Base-by-base conservation (phyloP, 1,140 invertebrate species). In the Aricia agestis region DNA sequence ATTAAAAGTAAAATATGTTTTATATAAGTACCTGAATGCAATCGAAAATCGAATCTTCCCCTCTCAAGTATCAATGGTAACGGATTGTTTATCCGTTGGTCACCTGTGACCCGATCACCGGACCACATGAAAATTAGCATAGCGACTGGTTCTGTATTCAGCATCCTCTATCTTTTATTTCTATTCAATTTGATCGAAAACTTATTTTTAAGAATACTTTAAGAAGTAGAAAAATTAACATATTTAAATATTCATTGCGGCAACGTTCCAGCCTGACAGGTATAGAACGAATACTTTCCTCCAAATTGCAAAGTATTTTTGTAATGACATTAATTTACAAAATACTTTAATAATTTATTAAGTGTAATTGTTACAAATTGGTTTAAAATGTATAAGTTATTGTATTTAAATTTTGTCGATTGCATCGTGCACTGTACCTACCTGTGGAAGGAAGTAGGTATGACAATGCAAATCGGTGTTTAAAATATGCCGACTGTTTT, bases 21-120 rank as follows among this genome's bases (percentile, higher is more conserved):
- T 32, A 32, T 32, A 32, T n/a, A n/a, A n/a, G n/a, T n/a, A n/a
- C n/a, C n/a, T n/a, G n/a, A n/a, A n/a, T n/a, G n/a, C n/a, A 36
- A 36, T 36, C 36, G 6, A 52, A 15, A 52, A 52, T 52, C 45
- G 3, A 13, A 52, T 52, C 10, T 52, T 52, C 45, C 45, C 45
- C 45, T 52, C 13, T 13, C 5, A 52, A 52, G 0, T 13, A 52
- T 52, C 45, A 15, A 52, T 52, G 13, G 45, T 69, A 86, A 88
- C 87, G 85, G 83, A 82, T 74, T 86, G 82, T 78, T 79, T 76
- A 70, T 69, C 82, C 82, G 86, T 90, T 89, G 79, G 74, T 86
- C 85, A 89, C 86, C 88, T 87, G 79, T 89, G 87, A 89, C 86
- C 86, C 77, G 25, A 75, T 78, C 82, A 6, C 5, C 36, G 80